Evolutionary conservation across 2,888 invertebrate species (phyloP).

Genomic region (Archaeoteleia sp.): DNA sequence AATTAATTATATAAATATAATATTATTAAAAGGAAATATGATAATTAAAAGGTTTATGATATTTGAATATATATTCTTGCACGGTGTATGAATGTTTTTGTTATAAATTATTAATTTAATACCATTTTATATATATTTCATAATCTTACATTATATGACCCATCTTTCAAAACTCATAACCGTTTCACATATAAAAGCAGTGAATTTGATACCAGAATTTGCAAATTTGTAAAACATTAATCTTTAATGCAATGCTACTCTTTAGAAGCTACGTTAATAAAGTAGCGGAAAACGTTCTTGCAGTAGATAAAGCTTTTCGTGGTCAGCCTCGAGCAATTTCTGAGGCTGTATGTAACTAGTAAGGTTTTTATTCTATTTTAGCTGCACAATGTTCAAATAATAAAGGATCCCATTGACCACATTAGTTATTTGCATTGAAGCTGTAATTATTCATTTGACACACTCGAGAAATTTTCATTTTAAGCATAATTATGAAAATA

Average conservation of each 20-base stretch:
- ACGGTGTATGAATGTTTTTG: background rate
- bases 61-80: background rate
- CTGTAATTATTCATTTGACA: background rate
- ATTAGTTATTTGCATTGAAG: background rate
- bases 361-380: constrained; percentile 19
- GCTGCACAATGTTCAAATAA: constrained; percentile 11
- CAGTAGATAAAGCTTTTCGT: constrained; percentile 34
- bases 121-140: too few relatives aligned
- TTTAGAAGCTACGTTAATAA: constrained; percentile 27
- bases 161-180: constrained; percentile 12
- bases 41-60: too few relatives aligned
- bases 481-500: too few relatives aligned
- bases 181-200: constrained; percentile 19
- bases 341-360: constrained; percentile 21
- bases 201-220: constrained; percentile 18
- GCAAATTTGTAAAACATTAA: constrained; percentile 23
- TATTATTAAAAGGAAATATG: background rate
- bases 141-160: constrained; percentile 2
- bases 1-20: background rate
- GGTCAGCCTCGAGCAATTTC: constrained; percentile 37
- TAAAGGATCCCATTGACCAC: background rate
- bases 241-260: constrained; percentile 22
- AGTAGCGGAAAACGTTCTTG: constrained; percentile 21
- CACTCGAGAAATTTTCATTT: too few relatives aligned
- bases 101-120: constrained; percentile 4